Evolutionary conservation across 2,888 invertebrate species (phyloP).

Genomic region (Himalopsyche japonica): DNA sequence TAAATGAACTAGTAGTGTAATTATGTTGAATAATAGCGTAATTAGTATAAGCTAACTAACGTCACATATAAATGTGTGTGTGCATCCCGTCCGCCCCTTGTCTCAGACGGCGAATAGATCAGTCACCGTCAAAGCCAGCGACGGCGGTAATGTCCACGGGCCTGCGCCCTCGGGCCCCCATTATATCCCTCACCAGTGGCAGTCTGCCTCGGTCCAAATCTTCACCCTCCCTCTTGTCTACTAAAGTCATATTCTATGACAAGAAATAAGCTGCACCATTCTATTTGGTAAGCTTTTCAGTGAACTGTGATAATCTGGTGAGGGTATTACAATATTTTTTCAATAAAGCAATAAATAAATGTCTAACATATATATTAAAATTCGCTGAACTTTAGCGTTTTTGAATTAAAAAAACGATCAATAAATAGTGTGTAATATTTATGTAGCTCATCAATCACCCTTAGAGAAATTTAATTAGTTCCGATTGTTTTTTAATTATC

Average conservation of each 20-base stretch:
- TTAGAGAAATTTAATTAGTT: no score
- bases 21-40: not conserved
- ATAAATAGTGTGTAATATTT: no score
- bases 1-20: not conserved
- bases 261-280: not conserved
- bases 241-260: not conserved
- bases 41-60: not conserved
- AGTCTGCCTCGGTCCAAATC: not conserved
- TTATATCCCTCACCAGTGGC: slow-evolving; percentile 1
- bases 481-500: no score
- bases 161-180: not conserved
- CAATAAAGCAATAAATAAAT: no score
- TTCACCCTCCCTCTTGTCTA: not conserved
- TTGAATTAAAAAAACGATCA: no score
- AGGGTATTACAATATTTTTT: not conserved
- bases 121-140: slow-evolving; percentile 35
- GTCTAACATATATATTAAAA: no score
- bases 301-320: not conserved
- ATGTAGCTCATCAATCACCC: no score
- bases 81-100: slow-evolving; percentile 16
- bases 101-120: slow-evolving; percentile 28
- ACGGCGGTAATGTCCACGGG: slow-evolving; percentile 17
- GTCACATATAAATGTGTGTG: not conserved
- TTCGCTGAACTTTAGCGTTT: no score
- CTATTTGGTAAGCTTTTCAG: not conserved